A percentile compares a stretch with the other conserved stretches of the same genome.
These are phyloP conservation scores for Dynastes hyllus DNA, from an alignment of 2,888 invertebrate genomes.

Conservation along the genomic window DNA sequence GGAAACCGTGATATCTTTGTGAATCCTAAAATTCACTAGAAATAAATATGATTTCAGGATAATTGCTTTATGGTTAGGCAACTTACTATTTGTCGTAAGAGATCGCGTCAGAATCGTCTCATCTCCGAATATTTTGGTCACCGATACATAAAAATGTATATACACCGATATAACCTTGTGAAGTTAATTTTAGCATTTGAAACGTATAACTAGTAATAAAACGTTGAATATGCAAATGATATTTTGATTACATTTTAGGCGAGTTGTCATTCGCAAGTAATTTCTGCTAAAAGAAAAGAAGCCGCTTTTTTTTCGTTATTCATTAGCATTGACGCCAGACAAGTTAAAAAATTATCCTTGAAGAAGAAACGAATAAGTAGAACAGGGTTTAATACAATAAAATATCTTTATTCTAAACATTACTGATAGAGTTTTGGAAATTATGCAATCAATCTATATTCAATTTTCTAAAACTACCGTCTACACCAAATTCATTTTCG, in stretches of 20 bases:
- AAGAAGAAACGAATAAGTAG: not conserved
- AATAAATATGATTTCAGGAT: no score
- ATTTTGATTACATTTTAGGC: no score
- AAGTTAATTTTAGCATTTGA: not conserved
- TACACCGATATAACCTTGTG: not conserved
- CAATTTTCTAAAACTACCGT: slow-evolving; percentile 78
- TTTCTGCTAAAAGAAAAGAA: no score
- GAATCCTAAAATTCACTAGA: slow-evolving; percentile 25
- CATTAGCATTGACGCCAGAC: no score
- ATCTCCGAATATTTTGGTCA: not conserved
- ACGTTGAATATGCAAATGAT: not conserved
- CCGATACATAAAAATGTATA: not conserved
- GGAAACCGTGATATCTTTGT: slow-evolving; percentile 11
- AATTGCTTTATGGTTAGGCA: not conserved
- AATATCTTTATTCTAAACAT: no score
- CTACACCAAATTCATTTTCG: slow-evolving; percentile 67
- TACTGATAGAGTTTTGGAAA: no score
- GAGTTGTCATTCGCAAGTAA: no score
- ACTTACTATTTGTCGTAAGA: not conserved
- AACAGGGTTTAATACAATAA: not conserved
- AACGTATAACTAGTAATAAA: not conserved
- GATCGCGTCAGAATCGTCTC: not conserved
- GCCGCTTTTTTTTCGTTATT: no score
- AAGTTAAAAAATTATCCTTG: no score
- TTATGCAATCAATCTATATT: slow-evolving; percentile 71